Conservation (phyloP, 2,797 vertebrate species). For the Perodicticus potto region DNA sequence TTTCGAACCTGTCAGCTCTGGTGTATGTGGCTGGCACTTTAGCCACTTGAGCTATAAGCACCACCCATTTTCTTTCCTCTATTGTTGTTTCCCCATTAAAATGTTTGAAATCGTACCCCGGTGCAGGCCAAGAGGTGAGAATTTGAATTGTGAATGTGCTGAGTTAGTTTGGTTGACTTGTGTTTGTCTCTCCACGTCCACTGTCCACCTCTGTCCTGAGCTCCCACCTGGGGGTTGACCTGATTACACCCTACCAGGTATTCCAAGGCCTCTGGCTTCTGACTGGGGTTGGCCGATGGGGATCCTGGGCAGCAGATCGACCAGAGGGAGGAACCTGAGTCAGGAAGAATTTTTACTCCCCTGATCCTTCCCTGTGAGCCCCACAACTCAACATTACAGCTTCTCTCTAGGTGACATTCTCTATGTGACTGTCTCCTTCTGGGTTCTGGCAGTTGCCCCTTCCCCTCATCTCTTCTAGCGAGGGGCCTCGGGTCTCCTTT, state of each 20-base stretch:
- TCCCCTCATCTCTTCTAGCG: not conserved
- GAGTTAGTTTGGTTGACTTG: not conserved
- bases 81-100: slow-evolving; percentile 44
- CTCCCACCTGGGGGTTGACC: not conserved
- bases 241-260: not conserved
- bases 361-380: not conserved
- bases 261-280: not conserved
- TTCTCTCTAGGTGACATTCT: not conserved
- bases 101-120: not conserved
- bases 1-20: no score
- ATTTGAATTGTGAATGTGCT: not conserved
- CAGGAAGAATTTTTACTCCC: not conserved
- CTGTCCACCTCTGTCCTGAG: not conserved
- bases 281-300: not conserved
- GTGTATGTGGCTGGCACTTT: no score
- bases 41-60: no score
- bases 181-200: not conserved
- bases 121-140: not conserved
- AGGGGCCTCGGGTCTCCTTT: not conserved
- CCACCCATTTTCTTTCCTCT: not conserved
- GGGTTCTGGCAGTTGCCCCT: not conserved
- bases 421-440: not conserved
- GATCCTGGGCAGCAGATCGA: not conserved
- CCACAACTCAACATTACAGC: not conserved
- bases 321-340: not conserved